Conservation (phyloP, 2,113 vertebrate species). For the Embiotoca jacksoni region DNA sequence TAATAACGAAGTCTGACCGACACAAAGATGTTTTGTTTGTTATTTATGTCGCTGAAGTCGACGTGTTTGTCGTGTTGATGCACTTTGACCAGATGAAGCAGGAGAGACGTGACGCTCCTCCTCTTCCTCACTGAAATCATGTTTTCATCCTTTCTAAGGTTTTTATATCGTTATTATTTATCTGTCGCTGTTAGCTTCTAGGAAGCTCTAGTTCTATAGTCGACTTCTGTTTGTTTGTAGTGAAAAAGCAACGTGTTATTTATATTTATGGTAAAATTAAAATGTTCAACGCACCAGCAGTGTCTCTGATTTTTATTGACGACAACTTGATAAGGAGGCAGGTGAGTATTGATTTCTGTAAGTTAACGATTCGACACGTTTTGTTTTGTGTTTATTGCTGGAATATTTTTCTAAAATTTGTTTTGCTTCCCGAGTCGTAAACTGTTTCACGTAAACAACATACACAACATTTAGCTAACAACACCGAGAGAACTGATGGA, state of each 20-base stretch:
- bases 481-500: too few species aligned
- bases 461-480: too few species aligned
- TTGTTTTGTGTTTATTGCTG: too few species aligned
- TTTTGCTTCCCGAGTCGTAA: too few species aligned
- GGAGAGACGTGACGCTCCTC: slow-evolving; percentile 12
- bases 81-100: slow-evolving; percentile 5
- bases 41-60: slow-evolving; percentile 6
- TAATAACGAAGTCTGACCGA: slow-evolving; percentile 55
- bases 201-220: slow-evolving; percentile 58
- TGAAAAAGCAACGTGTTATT: slow-evolving; percentile 40
- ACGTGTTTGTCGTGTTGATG: slow-evolving; percentile 27
- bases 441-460: too few species aligned
- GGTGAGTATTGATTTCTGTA: too few species aligned
- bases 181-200: slow-evolving; percentile 68
- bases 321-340: too few species aligned
- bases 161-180: slow-evolving; percentile 58
- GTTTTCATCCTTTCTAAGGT: slow-evolving; percentile 37
- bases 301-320: neutral
- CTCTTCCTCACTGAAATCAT: slow-evolving; percentile 24
- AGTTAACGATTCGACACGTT: too few species aligned
- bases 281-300: slow-evolving; percentile 21
- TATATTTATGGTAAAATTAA: slow-evolving; percentile 68
- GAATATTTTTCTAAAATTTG: too few species aligned
- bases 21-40: slow-evolving; percentile 43
- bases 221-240: slow-evolving; percentile 40